Evolutionary conservation across 2,113 vertebrate genomes (phyloP).

Genomic region (Camarhynchus parvulus): DNA sequence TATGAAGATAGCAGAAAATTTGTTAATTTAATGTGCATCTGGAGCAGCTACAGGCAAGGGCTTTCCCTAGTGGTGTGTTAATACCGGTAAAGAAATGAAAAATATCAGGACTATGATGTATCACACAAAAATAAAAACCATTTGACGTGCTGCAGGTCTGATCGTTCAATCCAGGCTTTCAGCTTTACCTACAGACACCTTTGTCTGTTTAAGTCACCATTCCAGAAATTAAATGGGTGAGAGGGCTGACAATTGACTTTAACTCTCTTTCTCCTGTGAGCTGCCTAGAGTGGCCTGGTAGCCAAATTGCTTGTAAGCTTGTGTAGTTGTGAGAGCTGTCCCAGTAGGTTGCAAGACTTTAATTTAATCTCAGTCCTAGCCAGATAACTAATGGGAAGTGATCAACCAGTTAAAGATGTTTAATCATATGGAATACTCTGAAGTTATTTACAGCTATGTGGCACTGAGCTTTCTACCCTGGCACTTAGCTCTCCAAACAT

Average conservation of each 20-base stretch:
- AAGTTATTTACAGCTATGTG: neutral
- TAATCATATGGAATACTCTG: neutral
- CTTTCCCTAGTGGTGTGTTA: neutral
- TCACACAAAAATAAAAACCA: neutral
- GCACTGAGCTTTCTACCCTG: neutral
- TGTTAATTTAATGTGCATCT: neutral
- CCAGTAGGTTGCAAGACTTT: neutral
- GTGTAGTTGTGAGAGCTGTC: neutral
- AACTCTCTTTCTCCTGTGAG: neutral
- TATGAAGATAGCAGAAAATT: neutral
- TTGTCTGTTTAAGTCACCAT: neutral
- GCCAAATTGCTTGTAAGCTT: neutral
- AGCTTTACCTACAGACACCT: neutral
- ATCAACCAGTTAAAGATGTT: constrained; percentile 8
- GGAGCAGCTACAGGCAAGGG: neutral
- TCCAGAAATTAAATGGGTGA: neutral
- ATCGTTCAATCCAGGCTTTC: neutral
- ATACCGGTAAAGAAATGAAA: neutral
- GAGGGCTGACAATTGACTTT: constrained; percentile 14
- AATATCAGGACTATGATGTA: neutral
- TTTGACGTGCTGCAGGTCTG: neutral
- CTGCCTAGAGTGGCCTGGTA: neutral
- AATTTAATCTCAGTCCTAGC: neutral
- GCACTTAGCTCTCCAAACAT: neutral
- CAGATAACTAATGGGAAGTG: constrained; percentile 9